Conservation (phyloP, 2,888 invertebrate genomes). For the Chloroclystis v-ata region DNA sequence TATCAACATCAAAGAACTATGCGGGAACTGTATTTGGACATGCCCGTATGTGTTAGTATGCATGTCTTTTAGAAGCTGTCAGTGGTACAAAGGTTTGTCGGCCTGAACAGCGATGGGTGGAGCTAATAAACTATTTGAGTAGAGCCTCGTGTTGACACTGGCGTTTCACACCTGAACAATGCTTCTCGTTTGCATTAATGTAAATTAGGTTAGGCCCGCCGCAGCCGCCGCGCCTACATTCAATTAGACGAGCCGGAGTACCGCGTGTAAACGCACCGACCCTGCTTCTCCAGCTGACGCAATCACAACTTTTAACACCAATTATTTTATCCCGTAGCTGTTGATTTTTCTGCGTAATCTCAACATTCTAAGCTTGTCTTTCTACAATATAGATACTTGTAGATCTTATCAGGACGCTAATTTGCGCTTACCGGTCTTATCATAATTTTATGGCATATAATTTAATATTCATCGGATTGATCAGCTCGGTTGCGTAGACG, state of each 20-base stretch:
- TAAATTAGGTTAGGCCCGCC: slow-evolving; percentile 75
- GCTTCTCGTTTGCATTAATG: slow-evolving; percentile 78
- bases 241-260: slow-evolving; percentile 74
- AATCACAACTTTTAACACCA: slow-evolving; percentile 36
- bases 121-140: slow-evolving; percentile 77
- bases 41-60: slow-evolving; percentile 50
- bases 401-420: slow-evolving; percentile 23
- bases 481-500: slow-evolving; percentile 14
- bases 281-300: slow-evolving; percentile 44
- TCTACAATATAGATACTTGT: slow-evolving; percentile 27
- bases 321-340: slow-evolving; percentile 21
- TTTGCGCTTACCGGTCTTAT: slow-evolving; percentile 26
- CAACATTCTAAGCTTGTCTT: slow-evolving; percentile 20
- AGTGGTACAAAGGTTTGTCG: slow-evolving; percentile 68
- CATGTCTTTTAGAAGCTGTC: slow-evolving; percentile 68
- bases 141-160: slow-evolving; percentile 75
- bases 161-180: slow-evolving; percentile 78
- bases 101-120: slow-evolving; percentile 73
- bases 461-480: slow-evolving; percentile 19
- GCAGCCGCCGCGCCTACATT: slow-evolving; percentile 67
- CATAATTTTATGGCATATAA: slow-evolving; percentile 29
- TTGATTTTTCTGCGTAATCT: slow-evolving; percentile 23
- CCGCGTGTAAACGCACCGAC: slow-evolving; percentile 56
- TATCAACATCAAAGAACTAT: slow-evolving; percentile 4
- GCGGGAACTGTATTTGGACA: slow-evolving; percentile 23